Conservation (phyloP, 1,140 invertebrate genomes). For the Phenacoccus solenopsis region DNA sequence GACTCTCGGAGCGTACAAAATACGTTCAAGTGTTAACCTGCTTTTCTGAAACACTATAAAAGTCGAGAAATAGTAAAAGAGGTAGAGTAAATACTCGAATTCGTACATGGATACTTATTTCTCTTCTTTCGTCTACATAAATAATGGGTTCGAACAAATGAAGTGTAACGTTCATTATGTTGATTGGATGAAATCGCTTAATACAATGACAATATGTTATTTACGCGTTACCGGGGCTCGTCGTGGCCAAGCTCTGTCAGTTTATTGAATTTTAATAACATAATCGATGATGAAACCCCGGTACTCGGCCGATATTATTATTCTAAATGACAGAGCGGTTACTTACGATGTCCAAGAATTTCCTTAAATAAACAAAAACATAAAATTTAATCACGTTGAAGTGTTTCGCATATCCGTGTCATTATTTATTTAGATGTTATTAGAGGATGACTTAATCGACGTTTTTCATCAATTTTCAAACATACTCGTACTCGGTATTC, state of each 20-base stretch:
- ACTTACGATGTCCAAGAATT: neutral
- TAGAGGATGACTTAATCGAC: neutral
- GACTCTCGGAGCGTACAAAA: no score
- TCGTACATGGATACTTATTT: neutral
- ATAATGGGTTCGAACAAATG: neutral
- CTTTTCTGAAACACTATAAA: no score
- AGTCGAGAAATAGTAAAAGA: neutral
- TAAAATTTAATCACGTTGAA: neutral
- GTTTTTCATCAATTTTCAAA: neutral
- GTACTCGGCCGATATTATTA: neutral
- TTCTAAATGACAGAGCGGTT: neutral
- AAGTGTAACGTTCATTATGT: neutral
- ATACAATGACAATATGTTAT: conserved; percentile 3
- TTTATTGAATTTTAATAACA: neutral
- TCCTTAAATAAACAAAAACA: conserved; percentile 3
- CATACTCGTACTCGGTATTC: no score
- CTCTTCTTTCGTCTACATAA: neutral
- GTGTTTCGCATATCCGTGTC: neutral
- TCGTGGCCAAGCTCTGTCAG: neutral
- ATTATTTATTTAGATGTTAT: conserved; percentile 4
- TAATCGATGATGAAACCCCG: neutral
- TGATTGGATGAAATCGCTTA: neutral
- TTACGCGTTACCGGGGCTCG: neutral
- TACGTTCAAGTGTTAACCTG: no score
- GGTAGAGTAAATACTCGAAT: neutral